Evolutionary conservation across 2,888 invertebrate genomes (phyloP).

Genomic region (Cantharis rustica): DNA sequence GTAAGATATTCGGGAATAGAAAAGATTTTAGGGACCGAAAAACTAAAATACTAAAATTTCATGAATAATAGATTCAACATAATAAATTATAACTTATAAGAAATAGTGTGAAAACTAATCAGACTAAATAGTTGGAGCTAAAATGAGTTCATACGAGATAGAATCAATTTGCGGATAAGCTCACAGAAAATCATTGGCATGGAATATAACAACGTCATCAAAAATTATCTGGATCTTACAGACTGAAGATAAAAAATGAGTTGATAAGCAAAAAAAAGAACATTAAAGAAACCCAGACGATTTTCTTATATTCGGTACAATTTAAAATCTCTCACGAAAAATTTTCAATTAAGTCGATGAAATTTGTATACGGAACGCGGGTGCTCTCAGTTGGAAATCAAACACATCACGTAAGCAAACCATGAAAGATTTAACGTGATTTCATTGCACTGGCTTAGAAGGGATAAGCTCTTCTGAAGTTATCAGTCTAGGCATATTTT

Average conservation of each 20-base stretch:
- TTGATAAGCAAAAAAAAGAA: not conserved
- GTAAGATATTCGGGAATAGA: not conserved
- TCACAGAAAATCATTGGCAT: not conserved
- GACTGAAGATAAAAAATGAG: not conserved
- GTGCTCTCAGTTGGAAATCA: not conserved
- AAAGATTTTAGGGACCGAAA: not conserved
- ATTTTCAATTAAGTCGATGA: not conserved
- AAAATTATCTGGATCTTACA: not conserved
- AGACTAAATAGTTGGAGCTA: not conserved
- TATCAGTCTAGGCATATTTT: not conserved
- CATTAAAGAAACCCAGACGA: not conserved
- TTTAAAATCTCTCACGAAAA: not conserved
- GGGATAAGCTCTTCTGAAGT: not conserved
- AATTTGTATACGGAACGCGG: not conserved
- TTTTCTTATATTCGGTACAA: not conserved
- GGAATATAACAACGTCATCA: not conserved
- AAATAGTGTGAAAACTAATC: not conserved
- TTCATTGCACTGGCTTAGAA: not conserved
- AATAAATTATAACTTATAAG: not conserved
- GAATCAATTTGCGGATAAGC: not conserved
- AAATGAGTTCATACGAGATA: not conserved
- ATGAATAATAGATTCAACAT: not conserved
- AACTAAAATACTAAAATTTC: not conserved
- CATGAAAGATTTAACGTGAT: not conserved
- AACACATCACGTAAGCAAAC: not conserved